These are phyloP conservation scores for Neodiprion pinetum DNA, from an alignment of 1,140 invertebrate genomes.

Conservation along the genomic window DNA sequence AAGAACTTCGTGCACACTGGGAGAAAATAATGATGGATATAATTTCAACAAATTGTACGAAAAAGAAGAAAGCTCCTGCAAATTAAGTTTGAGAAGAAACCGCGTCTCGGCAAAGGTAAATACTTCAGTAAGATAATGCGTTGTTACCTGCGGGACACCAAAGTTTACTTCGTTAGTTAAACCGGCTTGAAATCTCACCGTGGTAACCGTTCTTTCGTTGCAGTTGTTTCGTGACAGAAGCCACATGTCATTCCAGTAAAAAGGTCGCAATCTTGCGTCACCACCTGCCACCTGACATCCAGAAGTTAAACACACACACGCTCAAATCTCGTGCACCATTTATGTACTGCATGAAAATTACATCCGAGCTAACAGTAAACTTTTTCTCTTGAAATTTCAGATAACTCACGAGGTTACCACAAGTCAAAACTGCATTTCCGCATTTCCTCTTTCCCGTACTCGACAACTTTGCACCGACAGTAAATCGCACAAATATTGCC, in stretches of 20 bases:
- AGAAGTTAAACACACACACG: background rate
- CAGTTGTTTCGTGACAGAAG: slow-evolving; percentile 1
- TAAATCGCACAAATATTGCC: too few species aligned
- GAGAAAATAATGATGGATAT: too few species aligned
- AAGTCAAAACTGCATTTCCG: too few species aligned
- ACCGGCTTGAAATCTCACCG: background rate
- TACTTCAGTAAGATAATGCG: background rate
- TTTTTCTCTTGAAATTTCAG: background rate
- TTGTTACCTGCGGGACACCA: background rate
- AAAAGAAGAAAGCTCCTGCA: too few species aligned
- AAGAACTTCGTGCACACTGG: too few species aligned
- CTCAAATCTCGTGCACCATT: background rate
- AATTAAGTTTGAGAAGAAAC: too few species aligned
- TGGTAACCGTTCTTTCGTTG: background rate
- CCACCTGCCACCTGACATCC: background rate
- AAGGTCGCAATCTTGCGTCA: slow-evolving; percentile 6
- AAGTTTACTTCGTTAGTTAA: slow-evolving; percentile 6
- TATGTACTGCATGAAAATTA: background rate
- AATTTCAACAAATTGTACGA: too few species aligned
- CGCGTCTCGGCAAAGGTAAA: too few species aligned
- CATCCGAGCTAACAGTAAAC: background rate
- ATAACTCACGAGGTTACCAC: too few species aligned
- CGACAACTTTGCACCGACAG: too few species aligned
- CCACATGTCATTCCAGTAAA: slow-evolving; percentile 5
- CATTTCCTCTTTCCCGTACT: too few species aligned